phyloP scores from a whole-genome alignment of 64 coral and sea anemone genomes.

The Actinia tenebrosa region DNA sequence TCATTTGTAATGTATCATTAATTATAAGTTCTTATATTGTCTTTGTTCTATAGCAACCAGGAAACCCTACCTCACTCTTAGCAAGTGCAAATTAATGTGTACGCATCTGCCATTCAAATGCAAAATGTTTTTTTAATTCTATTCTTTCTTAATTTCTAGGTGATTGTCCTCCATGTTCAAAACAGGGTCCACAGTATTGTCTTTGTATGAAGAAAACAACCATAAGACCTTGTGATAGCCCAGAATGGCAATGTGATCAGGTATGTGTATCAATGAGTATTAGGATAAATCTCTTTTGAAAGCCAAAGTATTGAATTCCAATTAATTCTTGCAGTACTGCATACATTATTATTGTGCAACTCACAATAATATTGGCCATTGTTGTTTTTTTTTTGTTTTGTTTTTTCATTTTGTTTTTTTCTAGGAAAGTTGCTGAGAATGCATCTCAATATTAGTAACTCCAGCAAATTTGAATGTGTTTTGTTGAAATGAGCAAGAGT shows the following conservation, averaged over 20 bases:
- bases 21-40: neutral
- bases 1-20: neutral
- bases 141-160: constrained; percentile 1
- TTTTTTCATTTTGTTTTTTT: no score
- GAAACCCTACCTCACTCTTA: no score
- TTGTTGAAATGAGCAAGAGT: no score
- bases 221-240: constrained; percentile 55
- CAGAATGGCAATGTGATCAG: constrained; percentile 50
- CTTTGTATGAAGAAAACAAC: constrained; percentile 28
- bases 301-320: no score
- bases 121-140: neutral
- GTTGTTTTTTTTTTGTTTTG: no score
- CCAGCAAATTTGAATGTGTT: no score
- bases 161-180: constrained; percentile 38
- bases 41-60: no score
- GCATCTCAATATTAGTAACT: no score
- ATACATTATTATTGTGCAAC: neutral
- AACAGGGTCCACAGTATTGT: constrained; percentile 39
- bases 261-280: constrained; percentile 12
- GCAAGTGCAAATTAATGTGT: no score
- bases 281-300: neutral
- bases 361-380: no score
- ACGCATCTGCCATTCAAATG: neutral
- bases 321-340: neutral
- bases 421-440: no score